phyloP scores from a whole-genome alignment of 1,140 invertebrate genomes.

The Megalopta genalis region DNA sequence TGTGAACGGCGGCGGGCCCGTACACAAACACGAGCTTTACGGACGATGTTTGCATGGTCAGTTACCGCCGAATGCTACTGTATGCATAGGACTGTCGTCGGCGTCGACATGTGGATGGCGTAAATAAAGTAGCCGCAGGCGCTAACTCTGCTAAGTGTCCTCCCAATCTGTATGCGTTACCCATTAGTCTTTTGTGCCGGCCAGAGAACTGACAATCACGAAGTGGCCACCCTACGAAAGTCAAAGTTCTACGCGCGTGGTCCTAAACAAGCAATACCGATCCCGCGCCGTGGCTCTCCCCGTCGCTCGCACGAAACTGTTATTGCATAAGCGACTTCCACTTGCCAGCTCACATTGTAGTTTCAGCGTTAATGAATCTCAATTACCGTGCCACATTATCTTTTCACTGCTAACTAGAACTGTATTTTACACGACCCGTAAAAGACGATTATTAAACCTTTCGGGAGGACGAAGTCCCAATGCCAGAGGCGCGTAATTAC shows the following conservation, averaged over 20 bases:
- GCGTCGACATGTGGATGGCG: constrained; percentile 53
- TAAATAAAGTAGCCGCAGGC: constrained; percentile 67
- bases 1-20: constrained; percentile 40
- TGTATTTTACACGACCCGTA: neutral
- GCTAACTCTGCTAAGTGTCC: constrained; percentile 65
- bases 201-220: constrained; percentile 41
- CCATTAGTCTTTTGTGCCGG: constrained; percentile 50
- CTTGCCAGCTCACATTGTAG: neutral
- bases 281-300: constrained; percentile 11
- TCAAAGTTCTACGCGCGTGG: constrained; percentile 40
- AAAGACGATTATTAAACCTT: neutral
- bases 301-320: constrained; percentile 14
- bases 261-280: constrained; percentile 61
- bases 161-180: constrained; percentile 61
- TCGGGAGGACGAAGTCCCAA: neutral
- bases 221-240: constrained; percentile 35
- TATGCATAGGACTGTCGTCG: constrained; percentile 60
- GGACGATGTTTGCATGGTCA: constrained; percentile 54
- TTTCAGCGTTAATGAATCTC: constrained; percentile 1
- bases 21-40: constrained; percentile 51
- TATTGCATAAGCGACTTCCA: neutral
- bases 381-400: constrained; percentile 3
- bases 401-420: neutral
- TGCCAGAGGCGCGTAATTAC: too few species aligned
- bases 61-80: constrained; percentile 66